Evolutionary conservation across 2,113 vertebrate species (phyloP).

Genomic region (Pristiophorus japonicus): DNA sequence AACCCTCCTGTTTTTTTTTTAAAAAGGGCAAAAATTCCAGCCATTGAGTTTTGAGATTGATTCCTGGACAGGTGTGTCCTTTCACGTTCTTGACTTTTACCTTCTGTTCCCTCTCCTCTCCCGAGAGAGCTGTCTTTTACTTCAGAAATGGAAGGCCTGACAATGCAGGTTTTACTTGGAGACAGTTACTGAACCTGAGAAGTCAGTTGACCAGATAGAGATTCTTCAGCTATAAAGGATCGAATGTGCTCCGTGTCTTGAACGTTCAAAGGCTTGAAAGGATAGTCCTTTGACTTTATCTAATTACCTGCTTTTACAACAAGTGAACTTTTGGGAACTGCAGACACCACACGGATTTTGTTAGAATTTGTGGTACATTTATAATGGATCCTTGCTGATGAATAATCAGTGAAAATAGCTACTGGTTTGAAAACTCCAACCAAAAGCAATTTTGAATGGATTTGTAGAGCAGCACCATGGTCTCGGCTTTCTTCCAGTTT

Average conservation of each 20-base stretch:
- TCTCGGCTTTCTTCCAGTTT: background rate
- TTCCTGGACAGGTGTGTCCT: no score
- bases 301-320: no score
- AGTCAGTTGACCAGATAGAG: background rate
- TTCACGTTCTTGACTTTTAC: no score
- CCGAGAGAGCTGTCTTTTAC: background rate
- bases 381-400: background rate
- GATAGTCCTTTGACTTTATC: background rate
- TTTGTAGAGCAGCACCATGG: no score
- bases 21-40: no score
- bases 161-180: background rate
- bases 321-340: background rate
- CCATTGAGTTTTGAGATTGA: no score
- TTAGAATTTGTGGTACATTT: background rate
- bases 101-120: no score
- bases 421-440: background rate
- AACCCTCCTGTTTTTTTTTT: no score
- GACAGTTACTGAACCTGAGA: background rate
- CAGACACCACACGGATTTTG: background rate
- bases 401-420: background rate
- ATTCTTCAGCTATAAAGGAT: background rate
- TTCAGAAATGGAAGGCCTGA: background rate
- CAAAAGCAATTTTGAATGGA: background rate
- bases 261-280: no score
- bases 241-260: background rate